Conservation (phyloP, 2,888 invertebrate genomes). For the Alcis repandata region DNA sequence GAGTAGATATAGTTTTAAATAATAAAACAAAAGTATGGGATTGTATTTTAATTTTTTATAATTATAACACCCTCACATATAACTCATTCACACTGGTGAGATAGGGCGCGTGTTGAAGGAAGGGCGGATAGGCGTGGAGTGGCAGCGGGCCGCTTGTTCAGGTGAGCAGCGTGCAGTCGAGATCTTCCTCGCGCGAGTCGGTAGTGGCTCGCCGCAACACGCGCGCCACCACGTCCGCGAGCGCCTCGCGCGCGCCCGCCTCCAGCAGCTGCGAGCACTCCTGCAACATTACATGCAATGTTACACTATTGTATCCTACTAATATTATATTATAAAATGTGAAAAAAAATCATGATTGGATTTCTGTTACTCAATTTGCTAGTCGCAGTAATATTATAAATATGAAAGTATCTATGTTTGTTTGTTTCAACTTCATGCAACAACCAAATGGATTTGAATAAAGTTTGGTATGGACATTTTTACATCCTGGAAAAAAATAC, state of each 20-base stretch:
- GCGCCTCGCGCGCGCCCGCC: slow-evolving; percentile 94
- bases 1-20: background rate
- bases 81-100: slow-evolving; percentile 8
- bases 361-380: too few species aligned
- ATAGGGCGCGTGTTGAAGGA: background rate
- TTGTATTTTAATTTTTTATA: slow-evolving; percentile 41
- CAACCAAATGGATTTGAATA: too few species aligned
- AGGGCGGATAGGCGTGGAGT: background rate
- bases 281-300: slow-evolving; percentile 73
- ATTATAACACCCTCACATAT: slow-evolving; percentile 2
- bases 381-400: too few species aligned
- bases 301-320: too few species aligned
- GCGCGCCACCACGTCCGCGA: slow-evolving; percentile 96
- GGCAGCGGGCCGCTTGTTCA: slow-evolving; percentile 75
- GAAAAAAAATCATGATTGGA: too few species aligned
- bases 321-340: too few species aligned
- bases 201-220: slow-evolving; percentile 92
- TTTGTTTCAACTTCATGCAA: too few species aligned
- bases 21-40: slow-evolving; percentile 33
- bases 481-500: too few species aligned
- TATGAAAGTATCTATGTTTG: too few species aligned
- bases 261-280: slow-evolving; percentile 92
- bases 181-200: slow-evolving; percentile 95
- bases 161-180: slow-evolving; percentile 96
- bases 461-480: too few species aligned